Evolutionary conservation across 1,140 invertebrate species (phyloP).

Genomic region (Campoletis sonorensis): DNA sequence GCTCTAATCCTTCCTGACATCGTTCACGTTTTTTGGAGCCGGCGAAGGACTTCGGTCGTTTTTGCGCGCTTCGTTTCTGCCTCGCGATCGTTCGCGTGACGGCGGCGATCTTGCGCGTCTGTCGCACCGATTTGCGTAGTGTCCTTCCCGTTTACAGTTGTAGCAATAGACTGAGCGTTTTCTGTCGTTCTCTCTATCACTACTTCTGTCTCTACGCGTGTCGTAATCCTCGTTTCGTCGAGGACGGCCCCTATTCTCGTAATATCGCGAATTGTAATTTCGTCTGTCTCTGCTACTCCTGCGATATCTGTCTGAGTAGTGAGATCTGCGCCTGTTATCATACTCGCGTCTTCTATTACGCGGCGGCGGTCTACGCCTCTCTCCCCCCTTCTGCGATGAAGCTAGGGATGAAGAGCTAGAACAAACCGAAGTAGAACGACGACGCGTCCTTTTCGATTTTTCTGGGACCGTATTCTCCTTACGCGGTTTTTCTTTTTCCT

Average conservation of each 20-base stretch:
- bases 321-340: background rate
- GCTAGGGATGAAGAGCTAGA: background rate
- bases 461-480: too few relatives aligned
- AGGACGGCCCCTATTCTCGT: background rate
- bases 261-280: background rate
- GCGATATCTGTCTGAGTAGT: background rate
- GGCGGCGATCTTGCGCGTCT: background rate
- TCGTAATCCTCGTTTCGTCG: background rate
- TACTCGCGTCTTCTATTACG: background rate
- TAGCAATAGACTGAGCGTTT: background rate
- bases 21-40: background rate
- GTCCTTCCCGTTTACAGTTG: background rate
- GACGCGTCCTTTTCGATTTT: background rate
- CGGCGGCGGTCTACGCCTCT: background rate
- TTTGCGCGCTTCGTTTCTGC: background rate
- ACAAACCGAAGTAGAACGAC: background rate
- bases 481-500: too few relatives aligned
- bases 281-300: background rate
- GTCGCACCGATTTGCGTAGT: background rate
- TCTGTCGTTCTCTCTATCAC: background rate
- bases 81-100: background rate
- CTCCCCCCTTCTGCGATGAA: conserved; percentile 16
- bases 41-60: background rate
- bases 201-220: background rate
- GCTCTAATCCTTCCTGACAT: background rate